Evolutionary conservation across 2,797 vertebrate genomes (phyloP).

Genomic region (Paedocypris micromegethes): DNA sequence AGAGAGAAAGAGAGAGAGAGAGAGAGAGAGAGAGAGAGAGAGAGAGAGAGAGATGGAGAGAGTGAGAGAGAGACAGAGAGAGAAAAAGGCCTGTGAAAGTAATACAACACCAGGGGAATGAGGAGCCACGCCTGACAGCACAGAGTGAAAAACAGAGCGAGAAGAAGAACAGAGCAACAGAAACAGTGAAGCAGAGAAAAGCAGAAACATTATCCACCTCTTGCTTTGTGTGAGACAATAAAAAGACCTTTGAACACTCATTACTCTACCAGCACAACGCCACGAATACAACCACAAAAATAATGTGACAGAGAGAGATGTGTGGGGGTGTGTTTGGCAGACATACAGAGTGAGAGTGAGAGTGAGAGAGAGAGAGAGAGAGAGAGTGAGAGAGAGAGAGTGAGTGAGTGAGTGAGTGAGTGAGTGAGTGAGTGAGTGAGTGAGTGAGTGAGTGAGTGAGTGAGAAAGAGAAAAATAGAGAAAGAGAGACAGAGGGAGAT

Average conservation of each 20-base stretch:
- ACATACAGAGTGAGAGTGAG: not conserved
- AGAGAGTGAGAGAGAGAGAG: no score
- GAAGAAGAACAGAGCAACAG: constrained; percentile 2
- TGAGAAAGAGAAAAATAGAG: no score
- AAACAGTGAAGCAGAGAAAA: constrained; percentile 8
- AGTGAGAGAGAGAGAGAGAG: no score
- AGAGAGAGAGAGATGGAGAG: no score
- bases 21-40: no score
- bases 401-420: no score
- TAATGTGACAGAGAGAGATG: not conserved
- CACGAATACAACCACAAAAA: no score
- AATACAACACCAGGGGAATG: constrained; percentile 46
- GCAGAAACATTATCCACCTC: constrained; percentile 42
- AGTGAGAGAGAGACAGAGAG: not conserved
- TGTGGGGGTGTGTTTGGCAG: not conserved
- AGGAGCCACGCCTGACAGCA: constrained; percentile 43
- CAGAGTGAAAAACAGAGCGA: constrained; percentile 24
- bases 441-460: no score
- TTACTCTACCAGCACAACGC: constrained; percentile 19
- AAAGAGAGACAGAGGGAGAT: no score
- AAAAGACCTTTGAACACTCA: constrained; percentile 39
- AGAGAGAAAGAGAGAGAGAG: no score
- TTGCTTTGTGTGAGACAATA: constrained; percentile 40
- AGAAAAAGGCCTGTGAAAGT: constrained; percentile 13
- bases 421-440: no score